Percentiles rank a stretch among this genome's conserved stretches.
phyloP scores from a whole-genome alignment of 2,113 vertebrate genomes.

The Acinonyx jubatus region DNA sequence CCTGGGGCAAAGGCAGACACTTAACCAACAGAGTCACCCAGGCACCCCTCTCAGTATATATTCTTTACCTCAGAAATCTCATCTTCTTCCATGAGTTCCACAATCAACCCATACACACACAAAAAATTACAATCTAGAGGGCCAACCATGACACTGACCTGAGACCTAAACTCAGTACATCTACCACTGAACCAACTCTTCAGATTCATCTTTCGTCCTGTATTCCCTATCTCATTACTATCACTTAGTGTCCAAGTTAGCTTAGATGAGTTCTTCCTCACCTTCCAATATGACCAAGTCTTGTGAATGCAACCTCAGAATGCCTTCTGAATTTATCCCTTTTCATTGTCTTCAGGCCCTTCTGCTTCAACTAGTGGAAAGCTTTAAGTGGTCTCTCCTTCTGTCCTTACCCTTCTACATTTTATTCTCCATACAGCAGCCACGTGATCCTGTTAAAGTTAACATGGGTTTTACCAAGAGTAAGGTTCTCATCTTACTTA shows the following conservation, averaged over 20 bases:
- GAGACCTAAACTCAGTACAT: background rate
- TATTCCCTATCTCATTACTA: background rate
- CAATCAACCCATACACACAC: background rate
- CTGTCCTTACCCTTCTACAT: background rate
- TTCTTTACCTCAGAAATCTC: background rate
- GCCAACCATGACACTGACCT: background rate
- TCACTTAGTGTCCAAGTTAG: background rate
- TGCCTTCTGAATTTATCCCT: background rate
- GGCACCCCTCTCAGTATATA: background rate
- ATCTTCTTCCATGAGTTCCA: background rate
- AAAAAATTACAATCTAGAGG: background rate
- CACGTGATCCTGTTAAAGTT: background rate
- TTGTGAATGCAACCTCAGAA: background rate
- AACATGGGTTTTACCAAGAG: background rate
- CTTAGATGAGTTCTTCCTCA: background rate
- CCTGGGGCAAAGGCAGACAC: too few species aligned
- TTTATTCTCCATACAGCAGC: background rate
- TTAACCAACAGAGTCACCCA: too few species aligned
- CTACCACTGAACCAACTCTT: background rate
- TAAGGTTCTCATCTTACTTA: background rate
- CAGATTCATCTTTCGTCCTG: background rate
- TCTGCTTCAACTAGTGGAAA: background rate
- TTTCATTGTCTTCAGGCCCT: background rate
- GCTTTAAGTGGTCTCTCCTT: background rate
- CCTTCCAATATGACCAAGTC: background rate